Evolutionary conservation across 2,888 invertebrate genomes (phyloP), one percentile per base, ranked within the genome.

Genomic region (Isotomurus palustris): DNA sequence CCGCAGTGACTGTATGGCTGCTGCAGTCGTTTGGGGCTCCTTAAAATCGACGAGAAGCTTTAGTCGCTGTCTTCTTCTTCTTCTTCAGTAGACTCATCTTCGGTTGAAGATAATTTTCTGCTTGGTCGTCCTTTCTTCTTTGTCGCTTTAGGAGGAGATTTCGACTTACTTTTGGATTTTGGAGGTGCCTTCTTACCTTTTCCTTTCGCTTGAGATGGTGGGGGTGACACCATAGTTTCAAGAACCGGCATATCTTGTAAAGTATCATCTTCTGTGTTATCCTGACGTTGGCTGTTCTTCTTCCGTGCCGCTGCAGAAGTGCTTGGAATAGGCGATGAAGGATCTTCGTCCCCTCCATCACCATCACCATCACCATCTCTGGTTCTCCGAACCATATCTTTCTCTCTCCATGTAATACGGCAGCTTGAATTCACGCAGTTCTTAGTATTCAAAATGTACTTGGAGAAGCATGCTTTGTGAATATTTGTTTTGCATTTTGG

Each of bases 231-330:
- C 43, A 59, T 53, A 0, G 62, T 58, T n/a, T 62, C 58, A 24
- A 62, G 53, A 29, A 56, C 40, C 3, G 62, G 62, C 62, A 62
- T 62, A 8, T 58, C 59, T 19, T 49, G 44, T 21, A 50, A 49
- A 24, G 49, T 55, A n/a, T 29, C 44, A 32, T 38, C 40, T 22
- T 28, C 43, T 3, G 51, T 25, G 25, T 40, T 40, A 17, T 22
- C 10, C 24, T 21, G 43, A 3, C 24, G 12, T 12, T 4, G 22
- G 6, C 14, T 3, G 14, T 43, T 12, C 6, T 21, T 22, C 6
- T 24, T 19, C 14, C 24, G 43, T 12, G 43, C 21, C 19, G 12
- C 24, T 19, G 6, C 22, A 3, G 35, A 21, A 28, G 35, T 28
- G 49, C 8, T 49, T 2, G 53, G 4, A 41, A 10, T 41, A 10